Evolutionary conservation across 2,888 invertebrate species (phyloP).

Genomic region (Sinopyrophorus schimmeli): DNA sequence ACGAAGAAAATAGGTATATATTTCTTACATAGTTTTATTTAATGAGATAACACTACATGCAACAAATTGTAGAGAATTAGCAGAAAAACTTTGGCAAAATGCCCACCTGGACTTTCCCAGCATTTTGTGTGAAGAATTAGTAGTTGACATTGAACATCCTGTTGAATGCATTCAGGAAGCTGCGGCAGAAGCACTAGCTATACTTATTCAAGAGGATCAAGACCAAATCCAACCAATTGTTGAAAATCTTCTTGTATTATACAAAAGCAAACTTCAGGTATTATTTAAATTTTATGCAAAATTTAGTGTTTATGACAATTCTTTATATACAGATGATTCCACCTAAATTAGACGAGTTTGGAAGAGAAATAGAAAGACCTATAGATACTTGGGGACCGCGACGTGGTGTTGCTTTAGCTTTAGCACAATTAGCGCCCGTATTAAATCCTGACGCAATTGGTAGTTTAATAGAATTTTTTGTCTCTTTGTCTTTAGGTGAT

Average conservation of each 20-base stretch:
- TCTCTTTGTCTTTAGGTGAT: constrained; percentile 85
- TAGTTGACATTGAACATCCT: constrained; percentile 76
- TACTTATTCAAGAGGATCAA: constrained; percentile 62
- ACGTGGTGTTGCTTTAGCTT: constrained; percentile 83
- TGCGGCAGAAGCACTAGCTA: constrained; percentile 78
- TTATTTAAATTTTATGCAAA: constrained; percentile 36
- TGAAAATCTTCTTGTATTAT: constrained; percentile 69
- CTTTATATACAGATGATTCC: constrained; percentile 69
- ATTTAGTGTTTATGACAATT: neutral
- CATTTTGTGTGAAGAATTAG: constrained; percentile 60
- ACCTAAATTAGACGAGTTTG: constrained; percentile 87
- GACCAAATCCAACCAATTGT: constrained; percentile 62
- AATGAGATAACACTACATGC: neutral
- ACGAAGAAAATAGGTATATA: constrained; percentile 69
- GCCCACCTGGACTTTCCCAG: constrained; percentile 59
- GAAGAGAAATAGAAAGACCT: constrained; percentile 81
- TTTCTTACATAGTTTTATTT: constrained; percentile 2
- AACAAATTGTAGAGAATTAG: constrained; percentile 57
- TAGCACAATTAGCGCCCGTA: constrained; percentile 77
- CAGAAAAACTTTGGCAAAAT: constrained; percentile 65
- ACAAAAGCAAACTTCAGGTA: constrained; percentile 75
- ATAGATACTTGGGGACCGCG: constrained; percentile 91
- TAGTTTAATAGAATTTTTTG: constrained; percentile 77
- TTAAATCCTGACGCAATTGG: constrained; percentile 70
- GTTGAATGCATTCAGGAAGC: constrained; percentile 82